Conservation (phyloP, 2,888 invertebrate species). For the Tuberolachnus salignus region DNA sequence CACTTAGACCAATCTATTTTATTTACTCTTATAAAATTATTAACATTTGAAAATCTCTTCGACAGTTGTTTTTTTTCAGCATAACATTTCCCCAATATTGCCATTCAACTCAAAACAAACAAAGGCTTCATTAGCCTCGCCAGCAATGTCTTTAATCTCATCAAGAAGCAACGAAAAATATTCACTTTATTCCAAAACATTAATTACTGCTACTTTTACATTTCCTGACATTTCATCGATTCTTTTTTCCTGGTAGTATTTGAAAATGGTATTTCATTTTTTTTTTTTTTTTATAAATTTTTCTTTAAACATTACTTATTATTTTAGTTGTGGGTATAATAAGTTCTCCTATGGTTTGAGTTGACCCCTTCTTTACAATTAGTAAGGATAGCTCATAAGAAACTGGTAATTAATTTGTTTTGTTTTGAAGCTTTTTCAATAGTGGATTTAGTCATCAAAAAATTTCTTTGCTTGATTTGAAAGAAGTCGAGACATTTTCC, state of each 20-base stretch:
- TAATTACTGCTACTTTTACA: slow-evolving; percentile 26
- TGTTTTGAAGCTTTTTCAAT: slow-evolving; percentile 37
- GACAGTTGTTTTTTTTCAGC: slow-evolving; percentile 35
- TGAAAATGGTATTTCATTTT: slow-evolving; percentile 31
- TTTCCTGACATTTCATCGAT: slow-evolving; percentile 41
- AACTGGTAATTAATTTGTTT: slow-evolving; percentile 26
- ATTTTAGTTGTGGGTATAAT: slow-evolving; percentile 8
- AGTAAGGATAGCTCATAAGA: slow-evolving; percentile 33
- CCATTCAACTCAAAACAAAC: slow-evolving; percentile 32
- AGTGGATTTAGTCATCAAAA: slow-evolving; percentile 31
- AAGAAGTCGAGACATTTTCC: too few species aligned
- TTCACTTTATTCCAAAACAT: slow-evolving; percentile 24
- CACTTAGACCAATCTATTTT: slow-evolving; percentile 55
- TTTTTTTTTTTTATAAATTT: too few species aligned
- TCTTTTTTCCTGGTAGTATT: slow-evolving; percentile 39
- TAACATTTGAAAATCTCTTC: slow-evolving; percentile 54
- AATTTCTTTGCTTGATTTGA: too few species aligned
- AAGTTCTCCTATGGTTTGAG: slow-evolving; percentile 23
- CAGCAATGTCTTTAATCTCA: slow-evolving; percentile 34
- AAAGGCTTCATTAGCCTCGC: slow-evolving; percentile 9
- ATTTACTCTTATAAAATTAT: slow-evolving; percentile 57
- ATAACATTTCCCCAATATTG: slow-evolving; percentile 57
- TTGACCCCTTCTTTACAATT: slow-evolving; percentile 23
- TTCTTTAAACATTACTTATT: slow-evolving; percentile 20
- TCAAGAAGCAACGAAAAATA: slow-evolving; percentile 37